Base-by-base conservation (phyloP, 2,888 invertebrate species). In the Eupithecia exiguata region DNA sequence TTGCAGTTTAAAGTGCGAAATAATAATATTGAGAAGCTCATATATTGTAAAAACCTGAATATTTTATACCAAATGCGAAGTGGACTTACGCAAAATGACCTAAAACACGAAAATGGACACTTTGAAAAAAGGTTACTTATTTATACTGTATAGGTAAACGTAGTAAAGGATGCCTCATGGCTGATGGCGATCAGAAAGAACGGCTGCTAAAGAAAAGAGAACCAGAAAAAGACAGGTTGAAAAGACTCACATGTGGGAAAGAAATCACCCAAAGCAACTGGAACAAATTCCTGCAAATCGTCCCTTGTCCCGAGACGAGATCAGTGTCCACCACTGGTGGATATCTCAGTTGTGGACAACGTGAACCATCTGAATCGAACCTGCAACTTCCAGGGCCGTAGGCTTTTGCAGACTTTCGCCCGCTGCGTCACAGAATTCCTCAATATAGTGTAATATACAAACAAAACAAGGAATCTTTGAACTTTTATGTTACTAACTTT, bases 21-120 rank as follows among this genome's bases (percentile, higher is more conserved):
- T 67, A 14, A 43, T 14, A 25, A 16, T n/a, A 21, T 10, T 62
- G 36, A 21, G 46, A 70, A 61, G 65, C 36, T 67, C 53, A 65
- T n/a, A 65, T 38, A 43, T 70, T 73, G 71, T 72, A 77, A 76
- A 79, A 74, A 77, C 75, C 69, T 58, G 77, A 74, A 79, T 75
- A 72, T 65, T n/a, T 69, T 77, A 74, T 73, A 73, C 77, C 49
- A 61, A 70, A 68, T 70, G 70, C 65, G 70, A 63, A 65, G 65
- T 35, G 18, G 61, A 68, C 58, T 73, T 77, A 38, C 77, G 62
- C 35, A 66, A 66, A 21, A 12, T 21, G 66, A 66, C 66, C 40
- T 66, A 66, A 43, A 66, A 35, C 62, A 16, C 35, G 16, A 62
- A 62, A 62, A 62, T 35, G 62, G 62, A 35, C 62, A 62, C 18